Conservation (phyloP, 1,140 invertebrate genomes). For the Armadillidium nasatum region DNA sequence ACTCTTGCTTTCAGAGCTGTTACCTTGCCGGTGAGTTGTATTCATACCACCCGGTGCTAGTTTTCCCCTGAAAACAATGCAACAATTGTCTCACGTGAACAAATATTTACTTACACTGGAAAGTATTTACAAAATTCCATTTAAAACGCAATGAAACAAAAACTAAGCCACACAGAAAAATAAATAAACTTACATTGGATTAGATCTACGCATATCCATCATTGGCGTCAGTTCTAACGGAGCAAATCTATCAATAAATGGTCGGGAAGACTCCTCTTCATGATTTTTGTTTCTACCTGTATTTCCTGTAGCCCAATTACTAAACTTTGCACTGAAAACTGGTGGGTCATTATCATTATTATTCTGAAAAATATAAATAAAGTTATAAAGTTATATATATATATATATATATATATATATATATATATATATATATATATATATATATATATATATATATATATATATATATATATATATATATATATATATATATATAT, state of each 20-base stretch:
- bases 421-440: too few relatives aligned
- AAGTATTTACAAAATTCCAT: too few relatives aligned
- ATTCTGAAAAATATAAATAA: background rate
- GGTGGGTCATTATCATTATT: background rate
- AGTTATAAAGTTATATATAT: too few relatives aligned
- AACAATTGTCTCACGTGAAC: too few relatives aligned
- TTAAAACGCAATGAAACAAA: background rate
- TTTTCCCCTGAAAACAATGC: background rate
- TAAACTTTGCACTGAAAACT: slow-evolving; percentile 19
- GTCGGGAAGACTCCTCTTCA: slow-evolving; percentile 29
- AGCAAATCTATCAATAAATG: slow-evolving; percentile 30
- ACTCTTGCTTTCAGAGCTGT: slow-evolving; percentile 33
- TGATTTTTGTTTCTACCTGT: slow-evolving; percentile 36
- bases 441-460: too few relatives aligned
- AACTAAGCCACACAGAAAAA: background rate
- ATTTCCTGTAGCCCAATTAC: slow-evolving; percentile 34
- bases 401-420: too few relatives aligned
- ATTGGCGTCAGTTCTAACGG: background rate
- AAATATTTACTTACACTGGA: too few relatives aligned
- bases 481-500: too few relatives aligned
- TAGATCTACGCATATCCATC: background rate
- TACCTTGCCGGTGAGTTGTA: slow-evolving; percentile 17
- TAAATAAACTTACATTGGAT: background rate
- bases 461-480: too few relatives aligned
- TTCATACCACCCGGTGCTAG: slow-evolving; percentile 31